These are phyloP conservation scores for Diogma glabrata DNA, from an alignment of 2,888 invertebrate genomes.

Conservation along the genomic window DNA sequence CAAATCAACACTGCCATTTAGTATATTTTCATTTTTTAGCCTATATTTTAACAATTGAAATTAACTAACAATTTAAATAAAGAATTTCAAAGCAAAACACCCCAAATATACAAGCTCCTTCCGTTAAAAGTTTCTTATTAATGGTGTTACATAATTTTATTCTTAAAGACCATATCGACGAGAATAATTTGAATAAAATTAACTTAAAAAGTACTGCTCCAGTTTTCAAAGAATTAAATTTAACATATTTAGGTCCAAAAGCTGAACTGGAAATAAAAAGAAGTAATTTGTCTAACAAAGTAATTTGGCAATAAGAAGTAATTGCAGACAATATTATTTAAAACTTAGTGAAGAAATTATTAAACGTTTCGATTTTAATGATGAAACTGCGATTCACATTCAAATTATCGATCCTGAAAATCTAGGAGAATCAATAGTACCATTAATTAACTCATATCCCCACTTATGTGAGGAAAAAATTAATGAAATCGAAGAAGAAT, in stretches of 20 bases:
- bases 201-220: background rate
- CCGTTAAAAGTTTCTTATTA: too few relatives aligned
- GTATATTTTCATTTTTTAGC: background rate
- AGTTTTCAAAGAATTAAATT: background rate
- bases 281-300: background rate
- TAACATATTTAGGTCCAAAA: background rate
- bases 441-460: background rate
- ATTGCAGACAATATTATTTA: background rate
- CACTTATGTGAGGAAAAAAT: background rate
- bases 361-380: too few relatives aligned
- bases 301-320: too few relatives aligned
- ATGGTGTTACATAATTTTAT: too few relatives aligned
- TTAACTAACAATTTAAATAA: background rate
- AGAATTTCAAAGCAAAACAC: background rate
- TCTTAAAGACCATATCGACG: too few relatives aligned
- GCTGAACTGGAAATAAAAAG: background rate
- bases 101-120: background rate
- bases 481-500: background rate
- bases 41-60: slow-evolving; percentile 1
- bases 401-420: background rate
- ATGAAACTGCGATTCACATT: too few relatives aligned
- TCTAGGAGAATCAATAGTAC: background rate
- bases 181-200: too few relatives aligned
- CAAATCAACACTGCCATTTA: background rate
- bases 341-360: too few relatives aligned